Percentiles rank a stretch among this genome's conserved stretches.
Conservation (phyloP, 2,797 vertebrate species). For the Rhincodon typus region DNA sequence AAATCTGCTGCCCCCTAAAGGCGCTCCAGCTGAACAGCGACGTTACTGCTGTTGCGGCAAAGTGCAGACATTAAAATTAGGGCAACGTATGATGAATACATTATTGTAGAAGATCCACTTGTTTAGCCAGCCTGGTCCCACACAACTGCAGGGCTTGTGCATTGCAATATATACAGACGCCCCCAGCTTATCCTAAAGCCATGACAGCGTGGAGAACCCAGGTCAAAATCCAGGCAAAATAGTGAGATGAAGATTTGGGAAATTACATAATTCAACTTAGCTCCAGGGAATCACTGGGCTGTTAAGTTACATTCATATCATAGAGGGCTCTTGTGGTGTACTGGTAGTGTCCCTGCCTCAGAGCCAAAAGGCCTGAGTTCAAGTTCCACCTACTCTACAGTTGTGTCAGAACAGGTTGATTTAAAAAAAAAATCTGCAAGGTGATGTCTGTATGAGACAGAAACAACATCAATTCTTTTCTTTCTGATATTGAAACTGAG, state of each 20-base stretch:
- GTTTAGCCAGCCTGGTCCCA: background rate
- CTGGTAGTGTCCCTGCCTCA: no score
- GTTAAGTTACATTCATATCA: no score
- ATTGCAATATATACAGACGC: background rate
- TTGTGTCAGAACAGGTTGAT: no score
- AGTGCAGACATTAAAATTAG: background rate
- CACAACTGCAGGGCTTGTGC: background rate
- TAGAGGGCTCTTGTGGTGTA: no score
- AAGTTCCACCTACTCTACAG: no score
- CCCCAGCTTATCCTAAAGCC: background rate
- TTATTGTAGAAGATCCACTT: background rate
- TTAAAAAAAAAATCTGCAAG: background rate
- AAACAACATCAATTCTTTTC: background rate
- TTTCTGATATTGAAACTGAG: background rate
- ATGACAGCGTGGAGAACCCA: background rate
- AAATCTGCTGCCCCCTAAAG: background rate
- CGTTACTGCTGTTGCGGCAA: background rate
- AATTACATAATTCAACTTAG: background rate
- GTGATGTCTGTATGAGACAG: background rate
- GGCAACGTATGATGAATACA: background rate
- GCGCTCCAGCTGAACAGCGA: background rate
- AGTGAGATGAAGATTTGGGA: background rate
- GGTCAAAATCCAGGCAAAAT: background rate
- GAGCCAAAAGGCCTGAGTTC: no score
- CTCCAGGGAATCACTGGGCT: background rate